Evolutionary conservation across 2,113 vertebrate genomes (phyloP).

Genomic region (Syngnathus floridae): DNA sequence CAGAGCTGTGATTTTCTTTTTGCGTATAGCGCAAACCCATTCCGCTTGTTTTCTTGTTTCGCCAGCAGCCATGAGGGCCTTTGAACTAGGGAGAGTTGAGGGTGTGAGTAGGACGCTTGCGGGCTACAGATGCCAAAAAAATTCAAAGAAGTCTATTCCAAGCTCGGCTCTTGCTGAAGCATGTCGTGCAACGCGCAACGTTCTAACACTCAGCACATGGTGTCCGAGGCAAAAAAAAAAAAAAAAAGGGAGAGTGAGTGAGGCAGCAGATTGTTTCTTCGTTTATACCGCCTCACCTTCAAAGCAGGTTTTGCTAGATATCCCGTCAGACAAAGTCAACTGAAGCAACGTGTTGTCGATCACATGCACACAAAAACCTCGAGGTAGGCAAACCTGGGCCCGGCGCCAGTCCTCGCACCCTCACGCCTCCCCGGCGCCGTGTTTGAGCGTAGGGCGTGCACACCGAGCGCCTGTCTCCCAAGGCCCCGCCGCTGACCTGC

Average conservation of each 20-base stretch:
- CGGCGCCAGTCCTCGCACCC: constrained; percentile 51
- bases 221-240: not conserved
- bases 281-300: not conserved
- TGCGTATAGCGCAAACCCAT: not conserved
- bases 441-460: not conserved
- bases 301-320: not conserved
- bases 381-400: constrained; percentile 50
- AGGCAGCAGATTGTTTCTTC: not conserved
- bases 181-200: not conserved
- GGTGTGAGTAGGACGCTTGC: not conserved
- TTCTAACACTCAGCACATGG: not conserved
- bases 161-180: constrained; percentile 14
- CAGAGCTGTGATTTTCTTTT: not conserved
- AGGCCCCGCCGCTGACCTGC: constrained; percentile 30
- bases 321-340: constrained; percentile 4
- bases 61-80: not conserved
- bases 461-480: constrained; percentile 10
- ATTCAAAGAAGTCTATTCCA: constrained; percentile 11
- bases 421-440: constrained; percentile 30
- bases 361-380: constrained; percentile 49
- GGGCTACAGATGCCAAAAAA: constrained; percentile 3
- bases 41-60: not conserved
- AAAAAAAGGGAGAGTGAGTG: not conserved
- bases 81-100: not conserved
- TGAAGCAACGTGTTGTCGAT: constrained; percentile 42